Conservation (phyloP, 1,140 invertebrate species). For the Akabosia matsudoensis region DNA sequence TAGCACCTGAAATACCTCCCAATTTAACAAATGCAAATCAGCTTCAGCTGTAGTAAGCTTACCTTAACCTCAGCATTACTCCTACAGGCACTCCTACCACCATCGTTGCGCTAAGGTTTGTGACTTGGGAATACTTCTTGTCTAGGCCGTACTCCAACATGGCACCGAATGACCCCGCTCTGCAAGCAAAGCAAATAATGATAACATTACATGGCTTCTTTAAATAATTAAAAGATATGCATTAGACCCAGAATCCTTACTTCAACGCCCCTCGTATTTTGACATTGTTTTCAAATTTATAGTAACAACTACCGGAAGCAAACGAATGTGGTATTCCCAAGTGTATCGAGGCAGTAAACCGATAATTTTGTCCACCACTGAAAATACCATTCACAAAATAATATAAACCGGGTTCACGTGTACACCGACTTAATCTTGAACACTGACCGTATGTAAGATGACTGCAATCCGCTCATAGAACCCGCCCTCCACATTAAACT, state of each 20-base stretch:
- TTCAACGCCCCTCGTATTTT: constrained; percentile 67
- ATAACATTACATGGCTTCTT: not conserved
- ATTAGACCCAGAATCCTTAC: constrained; percentile 60
- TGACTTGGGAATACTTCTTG: constrained; percentile 87
- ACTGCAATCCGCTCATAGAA: constrained; percentile 47
- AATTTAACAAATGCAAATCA: not conserved
- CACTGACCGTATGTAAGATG: constrained; percentile 31
- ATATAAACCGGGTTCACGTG: not conserved
- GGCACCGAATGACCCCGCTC: constrained; percentile 76
- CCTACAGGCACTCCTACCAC: constrained; percentile 79
- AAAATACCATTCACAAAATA: constrained; percentile 25
- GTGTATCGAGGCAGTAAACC: constrained; percentile 53
- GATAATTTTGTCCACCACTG: constrained; percentile 31
- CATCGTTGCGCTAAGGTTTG: constrained; percentile 78
- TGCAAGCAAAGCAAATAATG: not conserved
- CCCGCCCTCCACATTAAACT: constrained; percentile 72
- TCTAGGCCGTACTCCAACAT: constrained; percentile 85
- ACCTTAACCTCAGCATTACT: constrained; percentile 85
- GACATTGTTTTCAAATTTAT: constrained; percentile 73
- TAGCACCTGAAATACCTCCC: not conserved
- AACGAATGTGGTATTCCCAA: constrained; percentile 78
- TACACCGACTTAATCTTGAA: constrained; percentile 5
- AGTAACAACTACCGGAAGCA: constrained; percentile 68
- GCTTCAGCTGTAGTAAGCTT: constrained; percentile 47
- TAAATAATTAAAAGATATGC: not conserved